A percentile compares a stretch with the other conserved stretches of the same genome.
Evolutionary conservation across 92 coral and sea anemone genomes (phyloP).

Genomic region (Porites cylindrica): DNA sequence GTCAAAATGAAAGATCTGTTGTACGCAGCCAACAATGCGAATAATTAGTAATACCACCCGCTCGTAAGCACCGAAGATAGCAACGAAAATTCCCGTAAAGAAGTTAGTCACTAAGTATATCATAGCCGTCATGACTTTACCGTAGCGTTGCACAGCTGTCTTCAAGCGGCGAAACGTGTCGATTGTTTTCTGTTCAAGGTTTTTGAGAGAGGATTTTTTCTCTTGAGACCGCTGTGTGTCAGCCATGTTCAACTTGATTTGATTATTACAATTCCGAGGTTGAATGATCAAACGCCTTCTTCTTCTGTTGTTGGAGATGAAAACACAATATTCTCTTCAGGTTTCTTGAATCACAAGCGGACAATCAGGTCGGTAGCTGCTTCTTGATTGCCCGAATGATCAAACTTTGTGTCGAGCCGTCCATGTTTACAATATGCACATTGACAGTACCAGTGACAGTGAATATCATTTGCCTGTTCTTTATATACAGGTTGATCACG

Average conservation of each 20-base stretch:
- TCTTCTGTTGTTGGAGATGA: neutral
- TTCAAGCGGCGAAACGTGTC: constrained; percentile 2
- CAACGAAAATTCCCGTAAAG: constrained; percentile 3
- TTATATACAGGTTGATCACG: neutral
- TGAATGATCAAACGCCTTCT: too few relatives aligned
- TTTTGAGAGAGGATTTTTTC: constrained; percentile 20
- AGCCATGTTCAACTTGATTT: neutral
- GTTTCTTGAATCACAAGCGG: neutral
- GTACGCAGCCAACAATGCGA: constrained; percentile 21
- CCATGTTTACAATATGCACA: too few relatives aligned
- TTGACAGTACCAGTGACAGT: too few relatives aligned
- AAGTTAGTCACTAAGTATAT: constrained; percentile 13
- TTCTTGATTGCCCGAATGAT: neutral
- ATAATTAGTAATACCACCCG: neutral
- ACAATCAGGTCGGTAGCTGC: neutral
- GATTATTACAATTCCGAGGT: neutral
- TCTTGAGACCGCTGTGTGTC: neutral
- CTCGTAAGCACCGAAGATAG: constrained; percentile 2
- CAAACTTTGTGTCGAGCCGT: too few relatives aligned
- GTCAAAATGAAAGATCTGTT: constrained; percentile 45
- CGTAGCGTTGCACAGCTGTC: neutral
- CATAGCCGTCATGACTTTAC: neutral
- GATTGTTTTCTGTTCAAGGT: constrained; percentile 1
- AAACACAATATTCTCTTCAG: neutral
- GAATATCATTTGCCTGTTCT: neutral